Base-by-base conservation (phyloP, 30 jellyfish, hydroid and myxozoan genomes). In the Aurelia aurita complex sp. Pacific region DNA sequence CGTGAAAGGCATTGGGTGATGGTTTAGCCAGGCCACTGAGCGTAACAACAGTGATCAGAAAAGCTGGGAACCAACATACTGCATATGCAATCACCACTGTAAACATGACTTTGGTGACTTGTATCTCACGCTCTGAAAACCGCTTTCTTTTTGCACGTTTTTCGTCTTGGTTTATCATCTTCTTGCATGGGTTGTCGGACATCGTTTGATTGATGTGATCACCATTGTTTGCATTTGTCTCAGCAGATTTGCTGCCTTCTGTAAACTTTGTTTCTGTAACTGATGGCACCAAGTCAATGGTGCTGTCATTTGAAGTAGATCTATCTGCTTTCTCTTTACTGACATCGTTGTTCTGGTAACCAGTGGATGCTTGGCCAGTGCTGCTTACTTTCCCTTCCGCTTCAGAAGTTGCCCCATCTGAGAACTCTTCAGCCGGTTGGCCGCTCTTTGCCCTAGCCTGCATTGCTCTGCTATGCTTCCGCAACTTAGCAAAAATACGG, bases 1-100 rank as follows among this genome's bases (percentile, higher is more conserved):
- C 43, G 61, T 63, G 67, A 16, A 79, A 54, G 23, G 50, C 72
- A 35, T 79, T 46, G 32, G 78, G 80, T 36, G 85, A 12, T 8
- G 68, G 42, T 17, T 69, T 51, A 10, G 34, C 64, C 17, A 80
- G n/a, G 42, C 60, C 52, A 3, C 86, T 69, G 16, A 79, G 70
- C 81, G 67, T 65, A 16, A 34, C 23, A 15, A 90, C 89, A 29
- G 72, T 90, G 60, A 90, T 69, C 16, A 79, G 19, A 55, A 87
- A 88, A 36, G 97, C 97, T 14, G 97, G 97, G 9, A 83, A 60
- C 97, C 97, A 90, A 67, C 95, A 90, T 3, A 90, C 90, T 64
- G 85, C 52, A 73, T 90, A 90, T 19, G 94, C 92, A 5, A 90
- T 33, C 17, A 90, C 87, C 18, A 90, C 85, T 18, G 77, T 29